phyloP scores from a whole-genome alignment of 2,113 vertebrate genomes.

The Thymallus thymallus region DNA sequence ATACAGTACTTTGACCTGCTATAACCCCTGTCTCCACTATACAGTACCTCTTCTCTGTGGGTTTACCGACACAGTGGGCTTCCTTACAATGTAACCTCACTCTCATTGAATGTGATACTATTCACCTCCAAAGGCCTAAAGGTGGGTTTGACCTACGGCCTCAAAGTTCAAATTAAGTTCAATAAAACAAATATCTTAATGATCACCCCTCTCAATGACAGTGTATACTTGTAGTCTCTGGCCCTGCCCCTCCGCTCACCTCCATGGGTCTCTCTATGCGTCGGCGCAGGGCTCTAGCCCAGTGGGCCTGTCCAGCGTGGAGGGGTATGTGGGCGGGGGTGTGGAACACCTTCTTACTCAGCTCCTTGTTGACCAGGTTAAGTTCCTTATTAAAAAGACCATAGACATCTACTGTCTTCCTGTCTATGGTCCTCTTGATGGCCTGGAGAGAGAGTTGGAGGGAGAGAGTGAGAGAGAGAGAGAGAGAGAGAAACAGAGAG shows the following conservation, averaged over 20 bases:
- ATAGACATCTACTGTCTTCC: conserved; percentile 76
- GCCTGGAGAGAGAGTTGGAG: conserved; percentile 59
- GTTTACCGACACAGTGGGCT: not conserved
- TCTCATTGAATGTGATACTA: too few species aligned
- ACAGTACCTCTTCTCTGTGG: not conserved
- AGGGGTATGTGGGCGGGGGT: conserved; percentile 68
- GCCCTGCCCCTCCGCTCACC: conserved; percentile 54
- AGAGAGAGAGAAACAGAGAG: conserved; percentile 22
- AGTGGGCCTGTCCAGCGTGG: conserved; percentile 69
- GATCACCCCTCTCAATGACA: too few species aligned
- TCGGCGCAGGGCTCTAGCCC: conserved; percentile 62
- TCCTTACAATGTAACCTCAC: too few species aligned
- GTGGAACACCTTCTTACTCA: conserved; percentile 54
- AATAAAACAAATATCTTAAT: too few species aligned
- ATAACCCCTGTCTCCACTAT: too few species aligned
- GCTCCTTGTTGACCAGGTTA: conserved; percentile 68
- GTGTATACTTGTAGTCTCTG: too few species aligned
- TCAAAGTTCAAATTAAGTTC: too few species aligned
- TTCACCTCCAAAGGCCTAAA: too few species aligned
- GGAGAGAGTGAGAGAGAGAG: not conserved
- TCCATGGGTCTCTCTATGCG: conserved; percentile 74
- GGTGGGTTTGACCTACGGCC: too few species aligned
- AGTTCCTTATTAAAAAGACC: conserved; percentile 74
- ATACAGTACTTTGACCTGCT: too few species aligned
- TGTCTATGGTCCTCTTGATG: conserved; percentile 76